Evolutionary conservation across 2,797 vertebrate genomes (phyloP).

Genomic region (Zalophus californianus): DNA sequence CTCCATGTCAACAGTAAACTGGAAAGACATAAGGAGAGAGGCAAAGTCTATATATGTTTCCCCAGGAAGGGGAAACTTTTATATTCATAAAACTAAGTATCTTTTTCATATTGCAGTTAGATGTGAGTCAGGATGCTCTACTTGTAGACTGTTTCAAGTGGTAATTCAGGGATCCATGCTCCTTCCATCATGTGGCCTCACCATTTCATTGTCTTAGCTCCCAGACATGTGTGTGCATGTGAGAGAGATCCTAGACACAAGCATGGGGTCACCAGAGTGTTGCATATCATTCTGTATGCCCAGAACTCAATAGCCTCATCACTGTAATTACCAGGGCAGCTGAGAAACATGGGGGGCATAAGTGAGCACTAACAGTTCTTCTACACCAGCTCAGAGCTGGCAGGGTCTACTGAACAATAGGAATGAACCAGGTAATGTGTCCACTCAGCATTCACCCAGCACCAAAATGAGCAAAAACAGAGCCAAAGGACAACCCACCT

Average conservation of each 20-base stretch:
- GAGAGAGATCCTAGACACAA: neutral
- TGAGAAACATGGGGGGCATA: neutral
- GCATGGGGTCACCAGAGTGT: neutral
- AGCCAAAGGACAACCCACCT: neutral
- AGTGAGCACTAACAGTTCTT: neutral
- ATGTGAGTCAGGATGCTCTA: neutral
- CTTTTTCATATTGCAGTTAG: neutral
- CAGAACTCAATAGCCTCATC: neutral
- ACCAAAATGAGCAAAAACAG: neutral
- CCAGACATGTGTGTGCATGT: neutral
- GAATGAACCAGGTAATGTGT: neutral
- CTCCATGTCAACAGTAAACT: neutral
- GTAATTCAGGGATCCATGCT: neutral
- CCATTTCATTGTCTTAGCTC: neutral
- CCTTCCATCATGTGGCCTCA: neutral
- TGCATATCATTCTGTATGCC: neutral
- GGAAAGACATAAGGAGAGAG: neutral
- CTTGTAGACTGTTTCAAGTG: neutral
- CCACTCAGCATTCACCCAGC: neutral
- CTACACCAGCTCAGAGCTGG: neutral
- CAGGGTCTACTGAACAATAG: neutral
- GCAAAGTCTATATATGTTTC: neutral
- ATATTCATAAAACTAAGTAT: neutral
- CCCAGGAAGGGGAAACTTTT: neutral
- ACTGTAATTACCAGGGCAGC: neutral